These are phyloP conservation scores for Hypanus sabinus DNA, from an alignment of 2,113 vertebrate species.

Conservation along the genomic window DNA sequence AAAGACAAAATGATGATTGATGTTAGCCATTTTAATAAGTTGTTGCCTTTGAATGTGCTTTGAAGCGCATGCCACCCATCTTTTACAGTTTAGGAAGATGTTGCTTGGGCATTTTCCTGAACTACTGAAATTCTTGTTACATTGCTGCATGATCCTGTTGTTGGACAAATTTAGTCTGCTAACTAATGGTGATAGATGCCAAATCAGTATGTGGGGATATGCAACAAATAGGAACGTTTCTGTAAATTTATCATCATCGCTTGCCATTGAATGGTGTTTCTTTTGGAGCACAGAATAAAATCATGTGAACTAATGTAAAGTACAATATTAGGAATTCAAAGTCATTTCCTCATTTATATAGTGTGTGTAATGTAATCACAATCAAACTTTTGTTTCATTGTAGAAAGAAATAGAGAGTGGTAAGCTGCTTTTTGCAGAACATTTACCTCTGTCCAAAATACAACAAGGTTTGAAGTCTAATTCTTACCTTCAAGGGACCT, in stretches of 20 bases:
- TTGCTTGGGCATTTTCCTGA: not conserved
- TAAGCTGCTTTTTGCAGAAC: conserved; percentile 83
- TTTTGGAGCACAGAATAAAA: not conserved
- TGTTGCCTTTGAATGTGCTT: too few relatives aligned
- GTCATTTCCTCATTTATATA: not conserved
- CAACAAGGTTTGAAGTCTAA: conserved; percentile 87
- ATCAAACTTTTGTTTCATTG: conserved; percentile 18
- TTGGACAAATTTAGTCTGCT: not conserved
- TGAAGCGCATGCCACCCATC: too few relatives aligned
- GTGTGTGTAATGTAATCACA: not conserved
- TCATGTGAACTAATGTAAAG: not conserved
- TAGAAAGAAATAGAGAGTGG: conserved; percentile 80
- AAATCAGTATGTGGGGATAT: too few relatives aligned
- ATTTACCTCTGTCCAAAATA: conserved; percentile 83
- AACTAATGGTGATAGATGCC: not conserved
- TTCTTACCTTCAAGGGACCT: conserved; percentile 82
- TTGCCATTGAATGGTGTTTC: not conserved
- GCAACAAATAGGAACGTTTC: too few relatives aligned
- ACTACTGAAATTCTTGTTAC: not conserved
- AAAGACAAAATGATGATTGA: not conserved
- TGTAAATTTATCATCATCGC: not conserved
- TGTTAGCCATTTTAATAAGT: not conserved
- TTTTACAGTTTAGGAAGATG: not conserved
- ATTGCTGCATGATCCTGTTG: not conserved
- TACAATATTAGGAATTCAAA: not conserved